Evolutionary conservation across 2,888 invertebrate species (phyloP).

Genomic region (Pandemis corylana): DNA sequence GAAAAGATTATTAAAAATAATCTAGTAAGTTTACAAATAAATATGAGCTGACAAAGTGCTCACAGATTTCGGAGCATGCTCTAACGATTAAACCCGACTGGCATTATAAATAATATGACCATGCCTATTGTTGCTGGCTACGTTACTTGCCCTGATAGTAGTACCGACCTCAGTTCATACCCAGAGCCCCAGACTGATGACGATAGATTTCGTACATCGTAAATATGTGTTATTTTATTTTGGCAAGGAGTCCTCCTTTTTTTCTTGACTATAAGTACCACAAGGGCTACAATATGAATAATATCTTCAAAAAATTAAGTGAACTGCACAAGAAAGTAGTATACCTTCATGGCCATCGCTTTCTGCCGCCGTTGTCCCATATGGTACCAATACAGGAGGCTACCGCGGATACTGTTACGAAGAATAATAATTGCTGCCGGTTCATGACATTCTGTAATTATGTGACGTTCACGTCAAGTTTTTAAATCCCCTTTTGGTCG

Average conservation of each 20-base stretch:
- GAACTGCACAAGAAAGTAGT: not conserved
- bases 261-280: not conserved
- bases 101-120: too few relatives aligned
- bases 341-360: slow-evolving; percentile 58
- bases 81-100: not conserved
- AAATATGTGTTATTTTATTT: too few relatives aligned
- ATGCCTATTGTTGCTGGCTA: too few relatives aligned
- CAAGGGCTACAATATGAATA: too few relatives aligned
- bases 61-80: not conserved
- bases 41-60: not conserved
- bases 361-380: slow-evolving; percentile 53
- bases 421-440: slow-evolving; percentile 60
- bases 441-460: slow-evolving; percentile 42
- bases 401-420: slow-evolving; percentile 61
- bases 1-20: not conserved
- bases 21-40: not conserved
- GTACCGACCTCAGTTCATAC: not conserved
- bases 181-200: not conserved
- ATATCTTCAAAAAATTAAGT: not conserved
- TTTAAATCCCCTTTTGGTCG: not conserved
- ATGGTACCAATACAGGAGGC: slow-evolving; percentile 63
- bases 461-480: slow-evolving; percentile 14
- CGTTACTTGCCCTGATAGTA: too few relatives aligned
- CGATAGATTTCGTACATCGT: not conserved
- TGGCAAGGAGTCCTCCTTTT: not conserved